Conservation (phyloP, 2,888 invertebrate genomes). For the Dioctria linearis region DNA sequence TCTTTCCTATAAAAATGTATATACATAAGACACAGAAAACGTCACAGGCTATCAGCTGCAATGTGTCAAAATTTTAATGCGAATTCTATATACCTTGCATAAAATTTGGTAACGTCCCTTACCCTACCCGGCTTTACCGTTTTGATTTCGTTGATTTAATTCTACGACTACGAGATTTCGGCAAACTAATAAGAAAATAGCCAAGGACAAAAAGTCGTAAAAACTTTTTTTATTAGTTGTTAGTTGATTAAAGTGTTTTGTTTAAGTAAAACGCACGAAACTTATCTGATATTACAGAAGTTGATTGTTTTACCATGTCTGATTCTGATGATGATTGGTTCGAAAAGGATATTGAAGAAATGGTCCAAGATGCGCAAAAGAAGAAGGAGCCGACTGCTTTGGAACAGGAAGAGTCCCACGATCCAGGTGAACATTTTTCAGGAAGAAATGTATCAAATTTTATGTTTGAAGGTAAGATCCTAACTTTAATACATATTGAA, state of each 20-base stretch:
- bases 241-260: background rate
- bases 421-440: background rate
- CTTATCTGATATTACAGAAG: too few species aligned
- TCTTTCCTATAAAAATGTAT: too few species aligned
- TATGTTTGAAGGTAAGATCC: too few species aligned
- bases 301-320: slow-evolving; percentile 60
- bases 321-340: slow-evolving; percentile 68
- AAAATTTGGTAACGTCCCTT: background rate
- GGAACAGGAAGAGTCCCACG: slow-evolving; percentile 55
- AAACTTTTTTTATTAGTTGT: background rate
- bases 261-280: background rate
- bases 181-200: too few species aligned
- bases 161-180: background rate
- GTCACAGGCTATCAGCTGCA: too few species aligned
- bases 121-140: background rate
- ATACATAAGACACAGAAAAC: too few species aligned
- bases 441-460: too few species aligned
- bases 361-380: slow-evolving; percentile 64
- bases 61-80: too few species aligned
- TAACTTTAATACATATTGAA: too few species aligned
- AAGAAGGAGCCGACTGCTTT: slow-evolving; percentile 57
- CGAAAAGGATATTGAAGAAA: slow-evolving; percentile 67
- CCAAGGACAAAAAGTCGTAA: too few species aligned
- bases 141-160: background rate
- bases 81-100: too few species aligned